Evolutionary conservation across 1,140 invertebrate genomes (phyloP).

Genomic region (Danaus plexippus): DNA sequence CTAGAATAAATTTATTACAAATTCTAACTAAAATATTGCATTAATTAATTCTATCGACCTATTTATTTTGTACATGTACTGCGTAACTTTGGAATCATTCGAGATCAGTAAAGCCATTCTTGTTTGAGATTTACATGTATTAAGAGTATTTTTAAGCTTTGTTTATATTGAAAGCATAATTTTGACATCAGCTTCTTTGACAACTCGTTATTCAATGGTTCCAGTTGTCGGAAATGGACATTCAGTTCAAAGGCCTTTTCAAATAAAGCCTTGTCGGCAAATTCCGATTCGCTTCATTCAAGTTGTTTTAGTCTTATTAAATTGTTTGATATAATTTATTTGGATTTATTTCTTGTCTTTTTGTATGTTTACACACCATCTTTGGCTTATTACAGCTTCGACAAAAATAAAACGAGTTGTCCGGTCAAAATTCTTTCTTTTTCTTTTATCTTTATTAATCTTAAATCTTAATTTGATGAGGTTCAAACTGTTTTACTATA

Average conservation of each 20-base stretch:
- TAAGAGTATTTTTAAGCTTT: conserved; percentile 8
- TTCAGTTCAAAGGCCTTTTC: conserved; percentile 47
- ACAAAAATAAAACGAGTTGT: not conserved
- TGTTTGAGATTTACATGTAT: no score
- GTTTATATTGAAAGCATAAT: conserved; percentile 32
- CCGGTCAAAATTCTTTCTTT: no score
- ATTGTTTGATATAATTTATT: conserved; percentile 34
- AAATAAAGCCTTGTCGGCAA: conserved; percentile 52
- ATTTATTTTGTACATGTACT: no score
- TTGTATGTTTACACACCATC: conserved; percentile 20
- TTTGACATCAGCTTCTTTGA: conserved; percentile 54
- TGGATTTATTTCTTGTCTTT: conserved; percentile 27
- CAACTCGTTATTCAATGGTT: conserved; percentile 49
- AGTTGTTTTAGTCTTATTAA: conserved; percentile 33
- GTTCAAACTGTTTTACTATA: no score
- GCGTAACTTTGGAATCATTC: no score
- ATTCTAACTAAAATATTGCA: conserved; percentile 8
- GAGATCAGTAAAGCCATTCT: no score
- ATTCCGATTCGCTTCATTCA: conserved; percentile 36
- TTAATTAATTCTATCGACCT: not conserved
- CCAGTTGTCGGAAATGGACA: conserved; percentile 64
- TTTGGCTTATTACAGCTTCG: conserved; percentile 16
- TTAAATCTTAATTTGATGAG: no score
- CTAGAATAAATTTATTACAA: conserved; percentile 13
- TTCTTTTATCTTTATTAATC: no score